Conservation (phyloP, 2,113 vertebrate species). For the Phalacrocorax brasilianus region DNA sequence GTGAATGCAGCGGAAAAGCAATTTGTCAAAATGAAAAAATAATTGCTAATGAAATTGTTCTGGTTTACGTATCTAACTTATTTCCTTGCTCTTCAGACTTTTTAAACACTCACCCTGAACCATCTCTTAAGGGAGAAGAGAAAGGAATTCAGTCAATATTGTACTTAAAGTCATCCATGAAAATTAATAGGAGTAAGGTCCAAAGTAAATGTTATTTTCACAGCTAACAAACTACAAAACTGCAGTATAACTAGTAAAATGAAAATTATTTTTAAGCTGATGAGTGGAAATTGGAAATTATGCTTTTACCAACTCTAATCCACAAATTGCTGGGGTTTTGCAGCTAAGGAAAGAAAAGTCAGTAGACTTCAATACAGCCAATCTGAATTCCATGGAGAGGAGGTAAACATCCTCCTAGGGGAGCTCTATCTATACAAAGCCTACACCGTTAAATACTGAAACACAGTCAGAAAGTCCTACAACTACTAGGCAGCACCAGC, state of each 20-base stretch:
- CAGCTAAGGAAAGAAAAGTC: not conserved
- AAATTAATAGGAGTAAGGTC: not conserved
- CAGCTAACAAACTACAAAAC: not conserved
- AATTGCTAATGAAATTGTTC: not conserved
- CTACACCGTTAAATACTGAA: not conserved
- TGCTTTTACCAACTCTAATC: not conserved
- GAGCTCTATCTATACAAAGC: not conserved
- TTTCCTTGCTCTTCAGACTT: not conserved
- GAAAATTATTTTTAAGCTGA: not conserved
- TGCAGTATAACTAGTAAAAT: not conserved
- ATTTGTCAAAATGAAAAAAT: not conserved
- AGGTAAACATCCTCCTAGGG: not conserved
- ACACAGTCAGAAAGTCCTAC: not conserved
- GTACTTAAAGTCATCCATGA: not conserved
- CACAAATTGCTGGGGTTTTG: not conserved
- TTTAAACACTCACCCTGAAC: not conserved
- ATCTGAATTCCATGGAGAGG: not conserved
- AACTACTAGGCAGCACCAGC: not conserved
- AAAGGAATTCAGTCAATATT: not conserved
- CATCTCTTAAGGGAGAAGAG: not conserved
- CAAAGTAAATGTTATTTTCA: not conserved
- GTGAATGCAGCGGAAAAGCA: rapidly evolving
- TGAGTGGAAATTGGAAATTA: not conserved
- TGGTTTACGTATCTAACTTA: not conserved
- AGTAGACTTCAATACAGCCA: not conserved